phyloP scores from a whole-genome alignment of 1,140 invertebrate species.

The Pomacea maculata region DNA sequence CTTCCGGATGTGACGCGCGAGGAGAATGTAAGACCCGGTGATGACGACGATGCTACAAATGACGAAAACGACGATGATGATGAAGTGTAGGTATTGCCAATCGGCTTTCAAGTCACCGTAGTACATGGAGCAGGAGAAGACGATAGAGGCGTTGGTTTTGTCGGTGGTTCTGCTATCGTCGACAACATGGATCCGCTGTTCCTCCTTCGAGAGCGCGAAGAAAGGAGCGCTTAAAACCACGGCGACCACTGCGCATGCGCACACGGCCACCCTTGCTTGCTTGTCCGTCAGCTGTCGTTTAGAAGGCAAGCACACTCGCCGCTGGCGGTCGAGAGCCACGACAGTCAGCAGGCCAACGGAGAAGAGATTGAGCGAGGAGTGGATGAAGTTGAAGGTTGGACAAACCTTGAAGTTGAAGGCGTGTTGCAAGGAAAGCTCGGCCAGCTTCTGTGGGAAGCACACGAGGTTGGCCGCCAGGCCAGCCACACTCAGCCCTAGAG shows the following conservation, averaged over 20 bases:
- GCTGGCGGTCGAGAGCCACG: conserved; percentile 35
- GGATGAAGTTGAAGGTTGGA: conserved; percentile 24
- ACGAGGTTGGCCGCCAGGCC: conserved; percentile 37
- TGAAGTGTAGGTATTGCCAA: conserved; percentile 18
- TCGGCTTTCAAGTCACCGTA: conserved; percentile 9
- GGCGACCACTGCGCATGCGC: neutral
- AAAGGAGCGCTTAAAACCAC: conserved; percentile 15
- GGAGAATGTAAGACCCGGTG: neutral
- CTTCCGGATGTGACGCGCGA: conserved; percentile 2
- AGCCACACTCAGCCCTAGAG: conserved; percentile 35
- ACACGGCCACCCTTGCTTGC: neutral
- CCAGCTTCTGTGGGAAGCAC: conserved; percentile 44
- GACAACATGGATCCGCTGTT: no score
- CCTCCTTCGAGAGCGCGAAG: neutral
- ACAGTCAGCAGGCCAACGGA: conserved; percentile 34
- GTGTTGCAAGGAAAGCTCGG: conserved; percentile 36
- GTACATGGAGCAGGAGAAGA: conserved; percentile 24
- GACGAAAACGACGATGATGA: conserved; percentile 25
- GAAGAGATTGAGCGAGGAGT: conserved; percentile 24
- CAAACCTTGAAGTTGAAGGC: conserved; percentile 22
- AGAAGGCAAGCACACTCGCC: conserved; percentile 34
- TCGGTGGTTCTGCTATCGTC: neutral
- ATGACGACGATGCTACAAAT: neutral
- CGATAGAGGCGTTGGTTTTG: conserved; percentile 8
- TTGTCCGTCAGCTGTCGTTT: neutral